These are phyloP conservation scores for Nemurella pictetii DNA, from an alignment of 2,888 invertebrate genomes.

Conservation along the genomic window DNA sequence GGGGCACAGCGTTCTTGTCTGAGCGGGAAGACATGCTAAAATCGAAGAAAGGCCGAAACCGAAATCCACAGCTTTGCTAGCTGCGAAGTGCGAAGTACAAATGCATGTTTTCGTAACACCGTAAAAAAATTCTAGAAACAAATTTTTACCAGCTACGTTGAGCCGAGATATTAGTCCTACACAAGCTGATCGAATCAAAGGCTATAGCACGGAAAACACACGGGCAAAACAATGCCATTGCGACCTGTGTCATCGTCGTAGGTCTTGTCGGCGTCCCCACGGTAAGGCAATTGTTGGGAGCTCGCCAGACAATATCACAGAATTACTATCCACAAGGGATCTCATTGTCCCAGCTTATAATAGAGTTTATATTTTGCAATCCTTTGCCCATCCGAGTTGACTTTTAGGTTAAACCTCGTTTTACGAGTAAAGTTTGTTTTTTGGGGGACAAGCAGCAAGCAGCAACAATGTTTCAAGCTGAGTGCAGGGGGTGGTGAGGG, in stretches of 20 bases:
- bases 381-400: conserved; percentile 16
- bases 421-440: conserved; percentile 15
- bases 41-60: neutral
- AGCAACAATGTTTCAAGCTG: neutral
- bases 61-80: neutral
- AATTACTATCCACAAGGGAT: conserved; percentile 1
- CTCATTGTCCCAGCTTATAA: conserved; percentile 13
- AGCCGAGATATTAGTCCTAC: neutral
- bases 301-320: conserved; percentile 7
- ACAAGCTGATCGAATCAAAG: conserved; percentile 1
- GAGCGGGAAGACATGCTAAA: neutral
- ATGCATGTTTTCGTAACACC: neutral
- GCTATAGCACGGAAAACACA: neutral
- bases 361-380: conserved; percentile 18
- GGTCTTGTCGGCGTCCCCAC: neutral
- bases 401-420: conserved; percentile 13
- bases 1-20: neutral
- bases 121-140: neutral
- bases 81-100: no score
- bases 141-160: neutral
- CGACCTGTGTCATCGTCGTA: neutral
- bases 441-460: neutral
- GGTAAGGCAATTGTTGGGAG: neutral
- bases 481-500: neutral
- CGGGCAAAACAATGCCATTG: neutral